Evolutionary conservation across 1,140 invertebrate genomes (phyloP).

Genomic region (Metaphire vulgaris): DNA sequence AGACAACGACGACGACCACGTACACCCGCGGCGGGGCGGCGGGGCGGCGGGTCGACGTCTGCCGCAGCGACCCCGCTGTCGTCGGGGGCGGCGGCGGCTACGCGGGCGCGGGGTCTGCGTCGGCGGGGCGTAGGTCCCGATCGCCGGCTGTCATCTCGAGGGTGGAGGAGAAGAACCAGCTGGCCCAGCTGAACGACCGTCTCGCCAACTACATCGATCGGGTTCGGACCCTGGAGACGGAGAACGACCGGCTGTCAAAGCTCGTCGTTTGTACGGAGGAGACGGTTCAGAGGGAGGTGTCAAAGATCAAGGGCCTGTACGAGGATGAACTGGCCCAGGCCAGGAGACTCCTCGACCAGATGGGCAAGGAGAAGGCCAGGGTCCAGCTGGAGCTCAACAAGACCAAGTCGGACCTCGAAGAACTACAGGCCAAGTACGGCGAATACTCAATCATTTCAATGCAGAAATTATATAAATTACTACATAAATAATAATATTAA

Average conservation of each 20-base stretch:
- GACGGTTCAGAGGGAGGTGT: conserved; percentile 70
- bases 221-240: conserved; percentile 79
- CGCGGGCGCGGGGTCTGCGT: background rate
- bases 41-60: background rate
- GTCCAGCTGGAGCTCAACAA: conserved; percentile 83
- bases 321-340: conserved; percentile 83
- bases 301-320: conserved; percentile 82
- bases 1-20: conserved; percentile 15
- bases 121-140: conserved; percentile 46
- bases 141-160: conserved; percentile 82
- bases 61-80: background rate
- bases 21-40: background rate
- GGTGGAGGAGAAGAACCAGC: conserved; percentile 84
- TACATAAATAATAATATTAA: too few relatives aligned
- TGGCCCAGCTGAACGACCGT: conserved; percentile 90
- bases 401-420: conserved; percentile 75
- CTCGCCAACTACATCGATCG: conserved; percentile 87
- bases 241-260: conserved; percentile 76
- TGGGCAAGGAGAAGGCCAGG: conserved; percentile 78
- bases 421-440: conserved; percentile 70
- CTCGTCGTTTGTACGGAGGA: conserved; percentile 43
- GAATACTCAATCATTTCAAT: background rate
- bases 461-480: too few relatives aligned
- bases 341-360: conserved; percentile 78
- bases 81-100: background rate